These are phyloP conservation scores for Acholoe squamosa DNA, from an alignment of 2,888 invertebrate species.

Conservation along the genomic window DNA sequence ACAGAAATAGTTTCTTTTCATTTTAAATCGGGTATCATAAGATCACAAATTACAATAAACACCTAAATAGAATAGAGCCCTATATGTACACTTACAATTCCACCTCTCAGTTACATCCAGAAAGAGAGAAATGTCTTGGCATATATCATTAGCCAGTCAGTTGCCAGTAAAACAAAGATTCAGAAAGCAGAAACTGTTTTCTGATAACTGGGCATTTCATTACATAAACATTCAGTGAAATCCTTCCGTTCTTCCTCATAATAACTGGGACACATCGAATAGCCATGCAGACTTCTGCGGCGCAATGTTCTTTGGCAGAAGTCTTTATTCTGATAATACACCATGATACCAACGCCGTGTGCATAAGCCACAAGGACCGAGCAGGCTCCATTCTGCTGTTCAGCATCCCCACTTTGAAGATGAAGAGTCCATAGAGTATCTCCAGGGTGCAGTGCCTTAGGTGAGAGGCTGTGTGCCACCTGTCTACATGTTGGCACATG, in stretches of 20 bases:
- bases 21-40: background rate
- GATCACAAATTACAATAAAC: constrained; percentile 1
- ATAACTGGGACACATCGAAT: background rate
- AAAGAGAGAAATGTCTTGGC: background rate
- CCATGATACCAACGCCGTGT: background rate
- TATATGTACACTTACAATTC: background rate
- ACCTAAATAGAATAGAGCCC: background rate
- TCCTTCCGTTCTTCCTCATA: background rate
- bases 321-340: background rate
- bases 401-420: constrained; percentile 17
- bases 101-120: background rate
- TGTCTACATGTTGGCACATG: no score
- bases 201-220: background rate
- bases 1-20: background rate
- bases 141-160: background rate
- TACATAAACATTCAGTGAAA: background rate
- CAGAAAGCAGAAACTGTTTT: background rate
- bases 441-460: background rate
- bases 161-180: background rate
- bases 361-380: background rate
- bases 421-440: background rate
- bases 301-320: background rate
- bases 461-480: background rate
- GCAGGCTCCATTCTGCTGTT: background rate
- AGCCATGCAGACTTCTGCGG: background rate